Base-by-base conservation (phyloP, 2,888 invertebrate species). In the Micoletzkya japonica region DNA sequence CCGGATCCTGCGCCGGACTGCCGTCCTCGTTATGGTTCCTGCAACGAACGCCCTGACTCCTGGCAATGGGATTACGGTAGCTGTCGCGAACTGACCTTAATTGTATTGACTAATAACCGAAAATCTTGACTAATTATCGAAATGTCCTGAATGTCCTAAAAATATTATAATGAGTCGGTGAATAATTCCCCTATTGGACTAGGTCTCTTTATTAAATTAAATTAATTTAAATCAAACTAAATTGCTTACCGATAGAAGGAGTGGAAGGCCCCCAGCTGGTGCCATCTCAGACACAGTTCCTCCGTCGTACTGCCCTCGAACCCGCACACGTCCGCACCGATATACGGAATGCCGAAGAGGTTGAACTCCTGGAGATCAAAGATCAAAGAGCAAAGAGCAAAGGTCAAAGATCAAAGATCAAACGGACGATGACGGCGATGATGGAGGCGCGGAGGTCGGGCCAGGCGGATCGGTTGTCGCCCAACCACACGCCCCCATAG, bases 391-490 rank as follows among this genome's bases (percentile, higher is more conserved):
- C n/a, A n/a, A n/a, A n/a, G n/a, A n/a, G n/a, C n/a, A n/a, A n/a
- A n/a, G n/a, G n/a, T n/a, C n/a, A n/a, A n/a, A n/a, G n/a, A n/a
- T n/a, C n/a, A n/a, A n/a, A n/a, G n/a, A n/a, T n/a, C n/a, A n/a
- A n/a, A n/a, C n/a, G n/a, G n/a, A n/a, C n/a, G n/a, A n/a, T n/a
- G n/a, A 69, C 71, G 10, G 72, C 82, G 44, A 83, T 82, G 24
- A 83, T 74, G 0, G 79, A 75, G 6, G 77, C 76, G 28, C 77
- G 88, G 89, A 93, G 89, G 83, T 92, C 92, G 70, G 90, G 89
- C 93, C 93, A 93, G 54, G 89, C 87, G 54, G 93, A 92, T 75
- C 86, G 87, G 74, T 92, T 90, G 87, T 93, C 93, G 0, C 93
- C 93, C 78, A 91, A 91, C 93, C 93, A 93, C 86, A 93, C 92